Evolutionary conservation across 2,113 vertebrate genomes (phyloP).

Genomic region (Gracilinanus agilis): DNA sequence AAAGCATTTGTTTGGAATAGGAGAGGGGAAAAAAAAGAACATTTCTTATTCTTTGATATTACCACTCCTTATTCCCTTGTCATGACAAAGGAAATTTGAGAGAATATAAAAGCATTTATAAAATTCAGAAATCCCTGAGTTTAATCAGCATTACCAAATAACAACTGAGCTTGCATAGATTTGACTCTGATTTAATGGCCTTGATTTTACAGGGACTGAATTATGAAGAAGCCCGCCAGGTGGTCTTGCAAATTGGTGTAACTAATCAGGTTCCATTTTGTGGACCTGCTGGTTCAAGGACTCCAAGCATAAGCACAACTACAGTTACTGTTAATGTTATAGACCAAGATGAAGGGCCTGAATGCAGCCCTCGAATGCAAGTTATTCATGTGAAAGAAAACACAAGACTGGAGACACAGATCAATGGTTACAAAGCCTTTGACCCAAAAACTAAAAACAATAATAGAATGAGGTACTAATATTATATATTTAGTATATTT

Average conservation of each 20-base stretch:
- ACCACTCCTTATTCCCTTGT: not conserved
- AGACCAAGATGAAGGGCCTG: slow-evolving; percentile 91
- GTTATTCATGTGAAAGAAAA: slow-evolving; percentile 87
- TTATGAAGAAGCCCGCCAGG: slow-evolving; percentile 83
- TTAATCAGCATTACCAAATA: not conserved
- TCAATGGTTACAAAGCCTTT: slow-evolving; percentile 83
- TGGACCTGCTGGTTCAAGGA: slow-evolving; percentile 63
- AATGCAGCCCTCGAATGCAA: slow-evolving; percentile 84
- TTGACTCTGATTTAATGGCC: slow-evolving; percentile 28
- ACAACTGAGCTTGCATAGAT: not conserved
- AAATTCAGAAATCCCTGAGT: not conserved
- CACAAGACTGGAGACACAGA: slow-evolving; percentile 72
- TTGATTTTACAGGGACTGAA: slow-evolving; percentile 87
- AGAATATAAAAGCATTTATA: not conserved
- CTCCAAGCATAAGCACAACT: slow-evolving; percentile 76
- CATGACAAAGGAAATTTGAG: not conserved
- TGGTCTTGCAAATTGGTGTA: slow-evolving; percentile 86
- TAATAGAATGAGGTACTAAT: slow-evolving; percentile 87
- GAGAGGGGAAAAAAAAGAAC: not conserved
- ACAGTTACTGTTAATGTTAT: slow-evolving; percentile 84
- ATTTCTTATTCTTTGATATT: not conserved
- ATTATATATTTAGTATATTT: not conserved
- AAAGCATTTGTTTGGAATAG: not conserved
- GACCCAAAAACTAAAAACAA: slow-evolving; percentile 91
- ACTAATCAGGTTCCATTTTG: slow-evolving; percentile 86